Conservation (phyloP, 2,113 vertebrate genomes). For the Sula dactylatra region DNA sequence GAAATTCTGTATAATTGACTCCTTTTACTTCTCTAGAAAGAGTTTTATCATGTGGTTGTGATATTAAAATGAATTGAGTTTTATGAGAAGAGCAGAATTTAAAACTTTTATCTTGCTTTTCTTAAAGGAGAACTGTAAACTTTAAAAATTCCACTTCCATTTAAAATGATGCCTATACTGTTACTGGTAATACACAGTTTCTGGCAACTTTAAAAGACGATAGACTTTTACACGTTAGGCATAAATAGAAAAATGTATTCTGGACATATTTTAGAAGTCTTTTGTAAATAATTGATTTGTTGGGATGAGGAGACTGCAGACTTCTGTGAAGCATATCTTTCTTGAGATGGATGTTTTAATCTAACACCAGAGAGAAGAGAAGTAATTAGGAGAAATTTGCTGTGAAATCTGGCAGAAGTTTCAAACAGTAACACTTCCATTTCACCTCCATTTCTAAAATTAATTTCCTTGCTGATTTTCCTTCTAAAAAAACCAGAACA, state of each 20-base stretch:
- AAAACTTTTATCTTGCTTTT: not conserved
- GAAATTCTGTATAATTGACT: constrained; percentile 47
- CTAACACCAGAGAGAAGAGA: not conserved
- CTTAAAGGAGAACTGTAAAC: not conserved
- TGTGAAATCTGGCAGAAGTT: not conserved
- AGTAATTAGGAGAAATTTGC: not conserved
- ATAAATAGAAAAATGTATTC: not conserved
- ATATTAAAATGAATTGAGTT: constrained; percentile 9
- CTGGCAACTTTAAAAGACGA: not conserved
- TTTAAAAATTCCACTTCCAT: not conserved
- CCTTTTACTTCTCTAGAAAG: constrained; percentile 42
- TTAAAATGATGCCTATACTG: not conserved
- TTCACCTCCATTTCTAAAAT: not conserved
- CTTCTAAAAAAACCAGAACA: not conserved
- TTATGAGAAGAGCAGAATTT: not conserved
- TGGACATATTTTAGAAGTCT: not conserved
- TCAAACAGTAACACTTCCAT: not conserved
- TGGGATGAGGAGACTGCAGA: not conserved
- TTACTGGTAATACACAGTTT: not conserved
- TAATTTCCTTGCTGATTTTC: not conserved
- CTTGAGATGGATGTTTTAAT: not conserved
- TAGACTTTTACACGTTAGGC: not conserved
- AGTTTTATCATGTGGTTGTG: constrained; percentile 19
- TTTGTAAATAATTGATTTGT: not conserved
- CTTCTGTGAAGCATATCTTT: not conserved